phyloP scores from a whole-genome alignment of 2,888 invertebrate genomes.

The Clitarchus hookeri region DNA sequence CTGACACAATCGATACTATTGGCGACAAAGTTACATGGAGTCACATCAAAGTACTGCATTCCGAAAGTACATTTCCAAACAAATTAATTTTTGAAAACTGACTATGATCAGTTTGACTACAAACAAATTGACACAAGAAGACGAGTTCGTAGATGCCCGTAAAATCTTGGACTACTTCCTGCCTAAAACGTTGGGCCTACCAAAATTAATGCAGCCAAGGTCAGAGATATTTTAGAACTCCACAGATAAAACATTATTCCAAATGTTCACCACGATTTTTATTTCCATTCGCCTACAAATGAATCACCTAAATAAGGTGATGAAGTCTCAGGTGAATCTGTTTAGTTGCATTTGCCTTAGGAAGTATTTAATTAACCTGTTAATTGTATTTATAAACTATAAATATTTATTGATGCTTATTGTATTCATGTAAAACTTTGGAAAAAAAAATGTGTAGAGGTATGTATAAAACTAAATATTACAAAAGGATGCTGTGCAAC shows the following conservation, averaged over 20 bases:
- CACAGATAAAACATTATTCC: too few relatives aligned
- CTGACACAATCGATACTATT: constrained; percentile 5
- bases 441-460: background rate
- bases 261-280: background rate
- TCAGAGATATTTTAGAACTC: too few relatives aligned
- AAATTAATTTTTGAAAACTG: too few relatives aligned
- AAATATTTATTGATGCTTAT: background rate
- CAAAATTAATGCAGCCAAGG: too few relatives aligned
- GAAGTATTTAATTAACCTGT: background rate
- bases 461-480: background rate
- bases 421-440: background rate
- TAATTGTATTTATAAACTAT: background rate
- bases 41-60: constrained; percentile 10
- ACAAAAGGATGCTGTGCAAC: background rate
- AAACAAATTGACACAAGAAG: too few relatives aligned
- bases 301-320: background rate
- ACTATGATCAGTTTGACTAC: too few relatives aligned
- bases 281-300: background rate
- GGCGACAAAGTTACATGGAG: constrained; percentile 18
- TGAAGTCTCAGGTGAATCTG: background rate
- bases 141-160: too few relatives aligned
- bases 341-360: background rate
- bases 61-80: background rate
- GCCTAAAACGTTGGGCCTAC: background rate
- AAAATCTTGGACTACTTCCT: too few relatives aligned